These are phyloP conservation scores for Pimephales promelas DNA, from an alignment of 2,113 vertebrate genomes.

Conservation along the genomic window DNA sequence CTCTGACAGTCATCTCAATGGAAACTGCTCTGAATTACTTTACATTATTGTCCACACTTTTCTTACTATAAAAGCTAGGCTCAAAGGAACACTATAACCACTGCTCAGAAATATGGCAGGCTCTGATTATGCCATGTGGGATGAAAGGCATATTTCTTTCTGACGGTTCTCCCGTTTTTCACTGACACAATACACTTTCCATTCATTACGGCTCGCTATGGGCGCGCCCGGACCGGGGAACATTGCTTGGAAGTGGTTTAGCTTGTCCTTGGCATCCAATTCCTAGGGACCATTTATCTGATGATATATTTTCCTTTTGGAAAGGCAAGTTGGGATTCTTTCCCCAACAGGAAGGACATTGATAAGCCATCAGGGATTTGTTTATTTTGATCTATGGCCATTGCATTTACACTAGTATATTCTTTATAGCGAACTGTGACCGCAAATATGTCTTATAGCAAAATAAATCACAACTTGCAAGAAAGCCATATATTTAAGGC, in stretches of 20 bases:
- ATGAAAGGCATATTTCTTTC: conserved; percentile 75
- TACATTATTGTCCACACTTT: conserved; percentile 59
- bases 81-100: conserved; percentile 60
- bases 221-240: conserved; percentile 69
- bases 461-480: conserved; percentile 73
- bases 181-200: conserved; percentile 77
- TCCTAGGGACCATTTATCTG: conserved; percentile 74
- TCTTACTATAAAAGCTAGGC: conserved; percentile 50
- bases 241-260: conserved; percentile 74
- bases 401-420: conserved; percentile 71
- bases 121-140: conserved; percentile 75
- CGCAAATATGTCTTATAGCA: conserved; percentile 73
- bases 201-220: conserved; percentile 76
- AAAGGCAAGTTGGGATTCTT: conserved; percentile 74
- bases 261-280: conserved; percentile 72
- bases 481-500: conserved; percentile 68
- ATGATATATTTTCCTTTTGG: conserved; percentile 76
- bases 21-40: conserved; percentile 59
- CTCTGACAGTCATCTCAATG: conserved; percentile 59
- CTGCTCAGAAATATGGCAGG: conserved; percentile 61
- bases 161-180: conserved; percentile 72
- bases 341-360: conserved; percentile 75
- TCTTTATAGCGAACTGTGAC: conserved; percentile 67
- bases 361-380: conserved; percentile 78
- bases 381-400: conserved; percentile 75